A percentile compares a stretch with the other conserved stretches of the same genome.
Conservation (phyloP, 2,797 vertebrate genomes). For the Brachymystax lenok region DNA sequence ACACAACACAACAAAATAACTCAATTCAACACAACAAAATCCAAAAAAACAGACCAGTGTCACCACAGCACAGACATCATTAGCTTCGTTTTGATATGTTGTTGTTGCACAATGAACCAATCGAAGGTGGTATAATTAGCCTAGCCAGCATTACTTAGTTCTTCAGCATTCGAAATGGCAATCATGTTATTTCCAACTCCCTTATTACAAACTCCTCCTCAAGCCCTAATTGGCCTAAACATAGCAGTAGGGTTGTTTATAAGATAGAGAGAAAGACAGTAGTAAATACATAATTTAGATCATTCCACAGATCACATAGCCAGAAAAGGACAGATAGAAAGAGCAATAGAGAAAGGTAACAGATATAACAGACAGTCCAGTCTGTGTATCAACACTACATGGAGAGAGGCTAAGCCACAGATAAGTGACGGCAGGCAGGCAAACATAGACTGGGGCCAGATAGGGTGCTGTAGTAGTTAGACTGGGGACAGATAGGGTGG, state of each 20-base stretch:
- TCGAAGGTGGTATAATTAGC: constrained; percentile 53
- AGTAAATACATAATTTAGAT: neutral
- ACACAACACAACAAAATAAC: no score
- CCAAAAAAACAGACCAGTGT: neutral
- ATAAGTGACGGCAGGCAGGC: no score
- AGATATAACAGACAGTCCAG: no score
- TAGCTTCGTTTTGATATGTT: constrained; percentile 36
- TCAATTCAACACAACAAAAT: no score
- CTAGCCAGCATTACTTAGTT: constrained; percentile 19
- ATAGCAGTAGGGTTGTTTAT: constrained; percentile 7
- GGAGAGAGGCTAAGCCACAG: no score
- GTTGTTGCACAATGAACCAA: constrained; percentile 39
- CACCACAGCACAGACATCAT: constrained; percentile 36
- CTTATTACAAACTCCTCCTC: constrained; percentile 34
- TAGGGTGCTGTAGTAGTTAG: no score
- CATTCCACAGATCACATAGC: no score
- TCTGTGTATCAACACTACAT: no score
- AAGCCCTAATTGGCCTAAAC: constrained; percentile 19
- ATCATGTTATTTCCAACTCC: constrained; percentile 35
- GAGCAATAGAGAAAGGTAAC: constrained; percentile 11
- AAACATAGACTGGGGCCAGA: no score
- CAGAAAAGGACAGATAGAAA: neutral
- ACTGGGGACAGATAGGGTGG: no score
- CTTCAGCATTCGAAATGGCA: constrained; percentile 35
- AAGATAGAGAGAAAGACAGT: neutral